phyloP scores from a whole-genome alignment of 2,113 vertebrate genomes.

The Mustela lutreola region DNA sequence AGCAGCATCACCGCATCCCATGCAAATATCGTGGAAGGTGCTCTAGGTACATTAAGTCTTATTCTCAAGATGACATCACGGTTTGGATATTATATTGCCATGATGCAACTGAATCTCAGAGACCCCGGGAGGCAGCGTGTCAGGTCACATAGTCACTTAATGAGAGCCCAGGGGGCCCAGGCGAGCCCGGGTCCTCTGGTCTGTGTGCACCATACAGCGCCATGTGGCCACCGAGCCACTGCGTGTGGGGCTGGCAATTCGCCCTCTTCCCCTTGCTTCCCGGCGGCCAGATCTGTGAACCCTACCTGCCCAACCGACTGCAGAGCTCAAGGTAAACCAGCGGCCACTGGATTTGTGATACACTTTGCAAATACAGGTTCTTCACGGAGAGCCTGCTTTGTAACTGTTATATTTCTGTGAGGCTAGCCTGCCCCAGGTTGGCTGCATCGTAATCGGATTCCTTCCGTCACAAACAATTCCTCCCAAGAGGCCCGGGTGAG shows the following conservation, averaged over 20 bases:
- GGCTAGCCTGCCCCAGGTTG: background rate
- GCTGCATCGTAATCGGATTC: background rate
- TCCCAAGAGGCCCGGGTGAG: background rate
- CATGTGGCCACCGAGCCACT: fast-evolving
- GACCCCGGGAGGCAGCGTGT: fast-evolving
- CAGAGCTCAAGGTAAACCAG: background rate
- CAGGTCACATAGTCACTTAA: fast-evolving
- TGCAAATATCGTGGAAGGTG: background rate
- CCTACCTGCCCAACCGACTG: fast-evolving
- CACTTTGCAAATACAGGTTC: background rate
- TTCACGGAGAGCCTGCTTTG: too few species aligned
- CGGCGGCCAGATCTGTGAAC: background rate
- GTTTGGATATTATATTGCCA: background rate
- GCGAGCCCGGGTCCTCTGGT: background rate
- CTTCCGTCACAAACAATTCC: background rate
- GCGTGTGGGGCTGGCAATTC: fast-evolving
- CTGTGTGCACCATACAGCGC: fast-evolving
- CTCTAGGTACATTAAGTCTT: background rate
- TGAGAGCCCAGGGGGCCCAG: background rate
- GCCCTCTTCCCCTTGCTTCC: too few species aligned
- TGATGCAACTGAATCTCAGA: background rate
- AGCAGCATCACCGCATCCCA: background rate
- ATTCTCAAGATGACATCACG: background rate
- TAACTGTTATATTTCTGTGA: background rate
- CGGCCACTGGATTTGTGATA: too few species aligned